Base-by-base conservation (phyloP, 1,140 invertebrate species). In the Psilanteris sp. region DNA sequence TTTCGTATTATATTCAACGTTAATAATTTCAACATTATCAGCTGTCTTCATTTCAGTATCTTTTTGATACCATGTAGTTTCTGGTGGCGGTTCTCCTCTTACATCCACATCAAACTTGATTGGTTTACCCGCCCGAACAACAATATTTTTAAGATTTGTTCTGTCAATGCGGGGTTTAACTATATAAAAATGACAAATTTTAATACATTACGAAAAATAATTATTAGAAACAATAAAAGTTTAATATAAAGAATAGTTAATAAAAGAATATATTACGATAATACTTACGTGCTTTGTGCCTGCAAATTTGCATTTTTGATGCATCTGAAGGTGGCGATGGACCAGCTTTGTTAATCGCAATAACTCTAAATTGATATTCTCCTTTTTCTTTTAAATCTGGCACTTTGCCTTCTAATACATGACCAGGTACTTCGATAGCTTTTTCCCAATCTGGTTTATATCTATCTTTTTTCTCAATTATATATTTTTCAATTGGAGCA, bases 111-210 rank as follows among this genome's bases (percentile, higher is more conserved):
- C 95, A 81, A 97, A 95, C 85, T 96, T 95, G 39, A 99, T 94
- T 0, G 93, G 91, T 85, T 99, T 98, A 14, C 97, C 97, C 61
- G 96, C 95, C 77, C 96, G 93, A 0, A 97, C 94, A 1, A 93
- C 93, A 46, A 98, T 92, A 20, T 96, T 93, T 88, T 98, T 97
- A 55, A 99, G 89, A 83, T 97, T 97, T 0, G 96, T 97, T 75
- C 96, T 92, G 84, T 98, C 96, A 83, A 99, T 98, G 84, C 96
- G 94, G n/a, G 97, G 97, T 89, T 98, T 97, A 85, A 98, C 95
- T 96, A 81, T 46, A 90, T n/a, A n/a, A n/a, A n/a, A n/a, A n/a
- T n/a, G n/a, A n/a, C n/a, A n/a, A n/a, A n/a, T n/a, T n/a, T n/a
- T n/a, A n/a, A n/a, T n/a, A n/a, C n/a, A n/a, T n/a, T n/a, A 88